These are phyloP conservation scores for Sycophila sp. DNA, from an alignment of 1,140 invertebrate species.

Conservation along the genomic window DNA sequence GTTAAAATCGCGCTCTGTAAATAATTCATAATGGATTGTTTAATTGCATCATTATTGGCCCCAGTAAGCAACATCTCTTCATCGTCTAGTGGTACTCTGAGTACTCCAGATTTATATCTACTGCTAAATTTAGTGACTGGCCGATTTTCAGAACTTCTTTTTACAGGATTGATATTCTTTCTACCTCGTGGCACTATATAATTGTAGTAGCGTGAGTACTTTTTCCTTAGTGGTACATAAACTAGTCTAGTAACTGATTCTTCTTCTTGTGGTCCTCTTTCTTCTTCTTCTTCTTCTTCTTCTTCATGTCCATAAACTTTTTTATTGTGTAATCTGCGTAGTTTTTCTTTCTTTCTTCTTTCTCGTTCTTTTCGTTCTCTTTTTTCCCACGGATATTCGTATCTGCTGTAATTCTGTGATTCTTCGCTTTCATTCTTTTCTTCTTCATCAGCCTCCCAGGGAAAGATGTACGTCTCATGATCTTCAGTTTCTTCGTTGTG, in stretches of 20 bases:
- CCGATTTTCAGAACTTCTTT: conserved; percentile 30
- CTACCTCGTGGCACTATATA: no score
- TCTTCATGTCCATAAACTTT: conserved; percentile 26
- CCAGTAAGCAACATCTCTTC: conserved; percentile 6
- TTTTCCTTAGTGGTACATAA: conserved; percentile 40
- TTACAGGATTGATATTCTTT: conserved; percentile 33
- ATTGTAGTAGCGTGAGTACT: no score
- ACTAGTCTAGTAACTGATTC: conserved; percentile 15
- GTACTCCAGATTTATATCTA: conserved; percentile 38
- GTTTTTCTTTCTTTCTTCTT: conserved; percentile 13
- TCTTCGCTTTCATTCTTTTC: background rate
- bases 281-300: conserved; percentile 29
- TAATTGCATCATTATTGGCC: conserved; percentile 35
- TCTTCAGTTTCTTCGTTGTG: conserved; percentile 42
- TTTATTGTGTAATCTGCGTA: conserved; percentile 2
- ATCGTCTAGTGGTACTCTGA: background rate
- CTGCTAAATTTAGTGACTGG: conserved; percentile 47
- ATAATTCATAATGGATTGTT: conserved; percentile 20
- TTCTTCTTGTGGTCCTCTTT: background rate
- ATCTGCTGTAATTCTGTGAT: conserved; percentile 4
- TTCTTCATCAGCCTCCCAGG: conserved; percentile 20
- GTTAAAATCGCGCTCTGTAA: no score
- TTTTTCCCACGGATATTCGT: conserved; percentile 57
- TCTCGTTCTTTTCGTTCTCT: conserved; percentile 42
- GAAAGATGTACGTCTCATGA: conserved; percentile 40